Evolutionary conservation across 1,140 invertebrate genomes (phyloP).

Genomic region (Hylaeus anthracinus): DNA sequence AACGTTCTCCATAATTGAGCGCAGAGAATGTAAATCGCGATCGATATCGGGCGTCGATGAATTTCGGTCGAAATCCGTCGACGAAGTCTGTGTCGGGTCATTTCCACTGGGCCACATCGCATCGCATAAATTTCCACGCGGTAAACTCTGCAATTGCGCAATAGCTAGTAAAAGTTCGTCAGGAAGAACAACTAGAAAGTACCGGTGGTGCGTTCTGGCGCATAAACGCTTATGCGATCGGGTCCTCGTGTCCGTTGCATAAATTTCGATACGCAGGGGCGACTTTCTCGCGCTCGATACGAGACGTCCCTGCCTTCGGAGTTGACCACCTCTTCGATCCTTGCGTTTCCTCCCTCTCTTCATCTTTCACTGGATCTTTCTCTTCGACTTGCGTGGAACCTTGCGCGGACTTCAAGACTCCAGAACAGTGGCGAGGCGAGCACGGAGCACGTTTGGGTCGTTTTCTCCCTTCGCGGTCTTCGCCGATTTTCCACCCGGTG

Average conservation of each 20-base stretch:
- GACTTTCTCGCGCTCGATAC: slow-evolving; percentile 56
- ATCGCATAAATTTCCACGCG: slow-evolving; percentile 30
- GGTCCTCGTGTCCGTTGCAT: slow-evolving; percentile 22
- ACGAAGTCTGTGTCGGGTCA: no score
- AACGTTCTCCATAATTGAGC: no score
- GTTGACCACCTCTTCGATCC: slow-evolving; percentile 7
- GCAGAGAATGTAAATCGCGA: no score
- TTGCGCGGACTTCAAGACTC: slow-evolving; percentile 1
- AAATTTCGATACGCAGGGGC: slow-evolving; percentile 22
- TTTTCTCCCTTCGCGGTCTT: not conserved
- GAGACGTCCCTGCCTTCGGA: not conserved
- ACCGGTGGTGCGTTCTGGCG: slow-evolving; percentile 47
- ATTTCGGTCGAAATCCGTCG: no score
- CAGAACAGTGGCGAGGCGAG: slow-evolving; percentile 32
- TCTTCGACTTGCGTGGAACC: slow-evolving; percentile 16
- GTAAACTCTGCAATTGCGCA: slow-evolving; percentile 46
- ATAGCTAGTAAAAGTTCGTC: slow-evolving; percentile 63
- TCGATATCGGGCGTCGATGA: no score
- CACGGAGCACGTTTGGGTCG: not conserved
- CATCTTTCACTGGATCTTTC: slow-evolving; percentile 9
- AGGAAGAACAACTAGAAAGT: slow-evolving; percentile 77
- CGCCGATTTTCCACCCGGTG: not conserved
- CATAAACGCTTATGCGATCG: slow-evolving; percentile 53
- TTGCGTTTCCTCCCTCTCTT: slow-evolving; percentile 22
- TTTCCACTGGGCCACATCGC: not conserved